phyloP scores from a whole-genome alignment of 2,888 invertebrate genomes.

The Philopedon plagiatum region DNA sequence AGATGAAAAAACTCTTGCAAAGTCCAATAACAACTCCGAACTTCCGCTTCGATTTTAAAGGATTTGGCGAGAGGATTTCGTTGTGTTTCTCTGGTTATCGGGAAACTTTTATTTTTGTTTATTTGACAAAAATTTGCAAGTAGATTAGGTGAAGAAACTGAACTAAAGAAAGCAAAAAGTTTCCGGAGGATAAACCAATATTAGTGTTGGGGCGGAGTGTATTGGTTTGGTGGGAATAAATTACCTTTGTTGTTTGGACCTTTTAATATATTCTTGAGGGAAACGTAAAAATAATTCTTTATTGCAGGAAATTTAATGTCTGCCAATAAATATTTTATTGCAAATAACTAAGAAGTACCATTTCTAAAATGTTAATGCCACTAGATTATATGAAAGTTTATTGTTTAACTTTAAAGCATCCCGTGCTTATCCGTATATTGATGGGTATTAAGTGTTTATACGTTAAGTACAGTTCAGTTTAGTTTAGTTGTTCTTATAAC shows the following conservation, averaged over 20 bases:
- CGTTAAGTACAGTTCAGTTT: background rate
- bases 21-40: conserved; percentile 45
- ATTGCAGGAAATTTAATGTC: too few species aligned
- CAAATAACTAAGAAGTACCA: too few species aligned
- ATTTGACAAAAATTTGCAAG: conserved; percentile 28
- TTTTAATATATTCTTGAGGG: too few species aligned
- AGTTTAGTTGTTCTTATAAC: conserved; percentile 5
- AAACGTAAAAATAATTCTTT: too few species aligned
- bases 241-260: background rate
- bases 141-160: conserved; percentile 19
- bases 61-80: conserved; percentile 33
- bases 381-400: background rate
- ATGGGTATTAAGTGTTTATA: conserved; percentile 5
- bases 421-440: background rate
- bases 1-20: conserved; percentile 38
- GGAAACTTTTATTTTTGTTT: conserved; percentile 17
- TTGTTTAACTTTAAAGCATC: background rate
- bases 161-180: conserved; percentile 8
- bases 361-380: too few species aligned
- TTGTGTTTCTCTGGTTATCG: conserved; percentile 14
- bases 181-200: background rate
- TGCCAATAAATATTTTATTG: too few species aligned
- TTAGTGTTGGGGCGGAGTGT: background rate
- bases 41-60: conserved; percentile 45
- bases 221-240: background rate